Evolutionary conservation across 2,797 vertebrate genomes (phyloP).

Genomic region (Caiman crocodilus): DNA sequence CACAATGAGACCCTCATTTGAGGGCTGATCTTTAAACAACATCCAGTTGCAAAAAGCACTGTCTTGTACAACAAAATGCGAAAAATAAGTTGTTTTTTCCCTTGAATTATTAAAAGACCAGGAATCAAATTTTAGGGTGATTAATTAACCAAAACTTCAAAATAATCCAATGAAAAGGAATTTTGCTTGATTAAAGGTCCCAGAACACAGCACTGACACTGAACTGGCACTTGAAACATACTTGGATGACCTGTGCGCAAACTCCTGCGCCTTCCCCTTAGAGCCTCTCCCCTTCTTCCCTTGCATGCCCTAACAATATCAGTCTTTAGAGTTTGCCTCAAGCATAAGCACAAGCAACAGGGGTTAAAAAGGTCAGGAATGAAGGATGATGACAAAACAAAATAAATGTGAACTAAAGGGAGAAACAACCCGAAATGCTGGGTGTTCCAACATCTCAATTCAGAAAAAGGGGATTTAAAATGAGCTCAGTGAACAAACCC

Average conservation of each 20-base stretch:
- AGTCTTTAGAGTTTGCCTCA: neutral
- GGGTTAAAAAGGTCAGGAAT: neutral
- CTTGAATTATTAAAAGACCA: neutral
- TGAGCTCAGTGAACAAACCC: neutral
- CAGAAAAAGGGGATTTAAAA: neutral
- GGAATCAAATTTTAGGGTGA: neutral
- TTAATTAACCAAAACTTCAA: neutral
- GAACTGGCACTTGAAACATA: neutral
- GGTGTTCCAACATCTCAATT: neutral
- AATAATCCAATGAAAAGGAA: neutral
- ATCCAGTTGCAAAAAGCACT: neutral
- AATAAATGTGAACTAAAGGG: neutral
- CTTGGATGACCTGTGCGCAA: neutral
- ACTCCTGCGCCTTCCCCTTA: neutral
- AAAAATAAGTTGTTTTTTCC: neutral
- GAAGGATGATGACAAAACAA: neutral
- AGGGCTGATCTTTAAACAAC: neutral
- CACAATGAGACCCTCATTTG: neutral
- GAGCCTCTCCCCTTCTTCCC: neutral
- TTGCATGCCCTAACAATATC: neutral
- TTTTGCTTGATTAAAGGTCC: neutral
- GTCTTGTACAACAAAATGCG: neutral
- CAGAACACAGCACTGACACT: neutral
- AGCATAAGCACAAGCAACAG: neutral
- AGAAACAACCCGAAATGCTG: neutral